Percentiles rank a stretch among this genome's conserved stretches.
These are phyloP conservation scores for Falco cherrug DNA, from an alignment of 2,797 vertebrate genomes.

Conservation along the genomic window DNA sequence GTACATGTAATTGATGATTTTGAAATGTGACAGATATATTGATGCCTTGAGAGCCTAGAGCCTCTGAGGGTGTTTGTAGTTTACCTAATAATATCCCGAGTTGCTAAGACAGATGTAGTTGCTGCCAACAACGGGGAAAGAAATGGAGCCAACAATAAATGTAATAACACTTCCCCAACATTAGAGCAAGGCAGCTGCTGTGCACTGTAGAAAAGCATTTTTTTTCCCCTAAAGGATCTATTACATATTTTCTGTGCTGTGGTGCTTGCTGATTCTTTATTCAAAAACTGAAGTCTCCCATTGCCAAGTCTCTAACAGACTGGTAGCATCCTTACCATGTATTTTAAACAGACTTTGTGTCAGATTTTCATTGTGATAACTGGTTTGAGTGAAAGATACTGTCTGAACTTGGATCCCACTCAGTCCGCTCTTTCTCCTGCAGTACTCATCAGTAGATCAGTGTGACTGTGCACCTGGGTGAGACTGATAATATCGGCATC, in stretches of 20 bases:
- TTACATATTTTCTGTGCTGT: not conserved
- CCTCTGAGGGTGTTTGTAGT: conserved; percentile 27
- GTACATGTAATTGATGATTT: conserved; percentile 11
- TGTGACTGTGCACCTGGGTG: not conserved
- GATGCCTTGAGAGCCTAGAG: conserved; percentile 1
- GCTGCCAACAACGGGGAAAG: conserved; percentile 7
- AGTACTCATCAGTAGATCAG: not conserved
- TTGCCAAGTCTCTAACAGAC: not conserved
- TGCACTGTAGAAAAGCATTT: not conserved
- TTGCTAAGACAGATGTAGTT: conserved; percentile 25
- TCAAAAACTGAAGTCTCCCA: not conserved
- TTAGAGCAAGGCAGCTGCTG: not conserved
- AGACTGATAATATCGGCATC: not conserved
- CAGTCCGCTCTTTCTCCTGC: not conserved
- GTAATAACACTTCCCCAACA: not conserved
- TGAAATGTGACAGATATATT: conserved; percentile 58
- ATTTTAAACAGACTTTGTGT: not conserved
- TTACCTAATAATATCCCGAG: conserved; percentile 54
- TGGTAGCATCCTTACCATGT: not conserved
- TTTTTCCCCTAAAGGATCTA: not conserved
- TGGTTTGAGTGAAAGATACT: not conserved
- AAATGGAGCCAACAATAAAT: conserved; percentile 17
- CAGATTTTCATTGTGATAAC: not conserved
- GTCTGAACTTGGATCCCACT: not conserved
- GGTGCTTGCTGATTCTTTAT: not conserved